Percentiles rank a stretch among this genome's conserved stretches.
These are phyloP conservation scores for Dipodomys merriami DNA, from an alignment of 2,113 vertebrate genomes.

Conservation along the genomic window DNA sequence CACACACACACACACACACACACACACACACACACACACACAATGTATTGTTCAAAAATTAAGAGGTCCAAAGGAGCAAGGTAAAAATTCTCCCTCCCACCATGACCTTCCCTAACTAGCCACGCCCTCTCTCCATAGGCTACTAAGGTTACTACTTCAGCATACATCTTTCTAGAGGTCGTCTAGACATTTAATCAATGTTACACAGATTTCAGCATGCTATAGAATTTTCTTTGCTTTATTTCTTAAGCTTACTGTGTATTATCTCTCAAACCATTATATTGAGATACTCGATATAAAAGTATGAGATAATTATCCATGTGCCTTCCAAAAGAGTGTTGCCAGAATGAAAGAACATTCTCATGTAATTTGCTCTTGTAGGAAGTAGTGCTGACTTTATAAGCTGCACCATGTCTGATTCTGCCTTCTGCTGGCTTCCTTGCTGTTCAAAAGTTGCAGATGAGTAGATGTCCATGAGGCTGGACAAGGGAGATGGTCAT, in stretches of 20 bases:
- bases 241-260: background rate
- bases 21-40: too few relatives aligned
- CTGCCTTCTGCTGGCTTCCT: background rate
- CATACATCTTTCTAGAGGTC: background rate
- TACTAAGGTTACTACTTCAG: background rate
- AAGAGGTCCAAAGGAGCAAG: background rate
- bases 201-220: background rate
- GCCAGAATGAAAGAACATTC: background rate
- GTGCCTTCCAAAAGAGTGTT: background rate
- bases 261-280: background rate
- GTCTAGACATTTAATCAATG: background rate
- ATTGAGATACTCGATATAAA: background rate
- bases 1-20: too few relatives aligned
- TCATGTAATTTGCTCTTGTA: background rate
- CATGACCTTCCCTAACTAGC: background rate
- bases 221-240: background rate
- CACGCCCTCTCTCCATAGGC: background rate
- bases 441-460: background rate
- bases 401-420: background rate
- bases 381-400: background rate
- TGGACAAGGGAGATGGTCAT: background rate
- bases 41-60: background rate
- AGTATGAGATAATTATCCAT: background rate
- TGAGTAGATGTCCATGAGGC: background rate
- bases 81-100: background rate